These are phyloP conservation scores for Lepidurus arcticus DNA, from an alignment of 1,140 invertebrate genomes.

Conservation along the genomic window DNA sequence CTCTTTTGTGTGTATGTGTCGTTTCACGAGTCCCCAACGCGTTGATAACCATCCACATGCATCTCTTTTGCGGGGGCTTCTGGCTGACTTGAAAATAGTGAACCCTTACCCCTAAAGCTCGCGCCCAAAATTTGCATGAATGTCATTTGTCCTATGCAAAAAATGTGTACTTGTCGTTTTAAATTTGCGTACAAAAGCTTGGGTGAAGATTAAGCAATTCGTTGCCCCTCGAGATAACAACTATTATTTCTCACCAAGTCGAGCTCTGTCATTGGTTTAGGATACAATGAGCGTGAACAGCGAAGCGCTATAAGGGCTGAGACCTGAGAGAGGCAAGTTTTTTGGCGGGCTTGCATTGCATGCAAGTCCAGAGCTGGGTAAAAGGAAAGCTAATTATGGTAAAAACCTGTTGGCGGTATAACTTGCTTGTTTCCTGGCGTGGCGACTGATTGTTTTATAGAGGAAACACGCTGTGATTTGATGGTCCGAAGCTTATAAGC, in stretches of 20 bases:
- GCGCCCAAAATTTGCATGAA: not conserved
- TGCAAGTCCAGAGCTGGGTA: not conserved
- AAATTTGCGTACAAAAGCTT: not conserved
- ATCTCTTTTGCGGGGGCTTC: not conserved
- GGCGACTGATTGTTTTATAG: conserved; percentile 22
- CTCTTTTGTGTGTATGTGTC: not conserved
- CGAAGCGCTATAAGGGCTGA: not conserved
- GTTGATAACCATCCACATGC: conserved; percentile 11
- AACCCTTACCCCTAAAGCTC: not conserved
- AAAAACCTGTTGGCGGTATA: not conserved
- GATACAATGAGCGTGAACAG: not conserved
- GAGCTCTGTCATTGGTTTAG: not conserved
- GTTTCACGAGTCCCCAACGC: not conserved
- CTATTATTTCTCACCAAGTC: not conserved
- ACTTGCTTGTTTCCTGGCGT: not conserved
- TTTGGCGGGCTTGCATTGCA: not conserved
- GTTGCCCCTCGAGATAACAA: not conserved
- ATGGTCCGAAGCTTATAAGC: not conserved
- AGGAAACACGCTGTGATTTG: conserved; percentile 21
- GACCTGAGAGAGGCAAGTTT: not conserved
- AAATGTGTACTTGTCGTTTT: not conserved
- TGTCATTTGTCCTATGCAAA: not conserved
- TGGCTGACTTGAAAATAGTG: not conserved
- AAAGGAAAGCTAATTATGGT: not conserved
- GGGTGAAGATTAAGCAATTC: not conserved